Evolutionary conservation across 1,140 invertebrate species (phyloP), one percentile per base, ranked within the genome.

Genomic region (Drosophila obscura): DNA sequence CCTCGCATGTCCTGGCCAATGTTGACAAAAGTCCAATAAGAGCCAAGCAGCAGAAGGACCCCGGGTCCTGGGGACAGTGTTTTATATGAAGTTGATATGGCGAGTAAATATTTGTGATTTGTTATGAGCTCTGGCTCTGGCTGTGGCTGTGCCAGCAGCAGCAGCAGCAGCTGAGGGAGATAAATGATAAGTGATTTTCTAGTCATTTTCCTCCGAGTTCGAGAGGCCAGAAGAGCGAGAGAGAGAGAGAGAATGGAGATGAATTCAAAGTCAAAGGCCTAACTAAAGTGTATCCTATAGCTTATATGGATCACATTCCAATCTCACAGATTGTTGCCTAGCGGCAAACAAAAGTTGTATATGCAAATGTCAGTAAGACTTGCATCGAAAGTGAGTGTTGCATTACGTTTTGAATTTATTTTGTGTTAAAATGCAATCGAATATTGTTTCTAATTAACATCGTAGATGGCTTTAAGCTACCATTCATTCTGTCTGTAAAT

Each of bases 91-190:
- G 79, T 88, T 87, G 83, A 88, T 88, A 79, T 88, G 76, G 76
- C 83, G 79, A 83, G 83, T 83, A 88, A 88, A 88, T 88, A 88
- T 88, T 88, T 88, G 83, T 88, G 83, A 88, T 88, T 88, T 88
- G 83, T 88, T 88, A 88, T 88, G 83, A 88, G 55, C 63, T 77
- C 52, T 60, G 64, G 57, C n/a, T n/a, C n/a, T 19, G 19, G 19
- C 50, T 55, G 66, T 41, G 44, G 49, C 48, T 35, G 49, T 41
- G 61, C 31, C 62, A 53, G 61, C 51, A 61, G 55, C 63, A 58
- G 28, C 31, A 53, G 16, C 68, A 64, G 69, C 71, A 73, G 59
- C 59, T 73, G 66, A 73, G 61, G 60, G 69, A 83, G 83, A 88
- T 88, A 88, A 88, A 88, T 88, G 83, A 83, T 85, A 88, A 88